Evolutionary conservation across 2,888 invertebrate genomes (phyloP).

Genomic region (Gandaritis pyraliata): DNA sequence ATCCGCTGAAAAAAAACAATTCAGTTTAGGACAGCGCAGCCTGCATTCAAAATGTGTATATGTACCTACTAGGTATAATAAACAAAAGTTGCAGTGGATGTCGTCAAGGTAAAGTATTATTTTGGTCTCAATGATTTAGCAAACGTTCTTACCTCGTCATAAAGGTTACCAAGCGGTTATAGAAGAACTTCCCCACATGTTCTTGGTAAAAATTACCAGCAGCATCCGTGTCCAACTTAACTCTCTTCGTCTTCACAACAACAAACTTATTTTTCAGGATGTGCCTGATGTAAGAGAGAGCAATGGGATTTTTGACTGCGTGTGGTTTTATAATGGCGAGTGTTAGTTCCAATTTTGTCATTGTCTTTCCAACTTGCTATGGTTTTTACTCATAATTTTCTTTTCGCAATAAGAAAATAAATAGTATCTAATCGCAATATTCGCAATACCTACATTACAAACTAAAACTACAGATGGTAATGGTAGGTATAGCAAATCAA

Average conservation of each 20-base stretch:
- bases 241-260: constrained; percentile 87
- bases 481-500: no score
- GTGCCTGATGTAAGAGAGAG: constrained; percentile 87
- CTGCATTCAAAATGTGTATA: no score
- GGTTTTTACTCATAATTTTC: constrained; percentile 45
- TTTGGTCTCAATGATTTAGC: constrained; percentile 13
- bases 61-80: no score
- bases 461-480: no score
- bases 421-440: no score
- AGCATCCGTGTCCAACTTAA: constrained; percentile 84
- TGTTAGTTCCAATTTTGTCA: constrained; percentile 87
- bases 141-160: constrained; percentile 87
- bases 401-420: neutral
- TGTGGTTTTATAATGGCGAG: constrained; percentile 95
- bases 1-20: constrained; percentile 87
- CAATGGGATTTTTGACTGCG: constrained; percentile 90
- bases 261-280: constrained; percentile 89
- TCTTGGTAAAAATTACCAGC: constrained; percentile 92
- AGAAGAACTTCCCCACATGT: constrained; percentile 93
- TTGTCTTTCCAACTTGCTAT: constrained; percentile 40
- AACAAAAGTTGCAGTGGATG: neutral
- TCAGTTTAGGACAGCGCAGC: neutral
- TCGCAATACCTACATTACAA: no score
- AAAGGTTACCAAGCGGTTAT: constrained; percentile 90
- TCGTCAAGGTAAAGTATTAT: constrained; percentile 12